phyloP scores from a whole-genome alignment of 2,888 invertebrate species.

The Eutolmus rufibarbis region DNA sequence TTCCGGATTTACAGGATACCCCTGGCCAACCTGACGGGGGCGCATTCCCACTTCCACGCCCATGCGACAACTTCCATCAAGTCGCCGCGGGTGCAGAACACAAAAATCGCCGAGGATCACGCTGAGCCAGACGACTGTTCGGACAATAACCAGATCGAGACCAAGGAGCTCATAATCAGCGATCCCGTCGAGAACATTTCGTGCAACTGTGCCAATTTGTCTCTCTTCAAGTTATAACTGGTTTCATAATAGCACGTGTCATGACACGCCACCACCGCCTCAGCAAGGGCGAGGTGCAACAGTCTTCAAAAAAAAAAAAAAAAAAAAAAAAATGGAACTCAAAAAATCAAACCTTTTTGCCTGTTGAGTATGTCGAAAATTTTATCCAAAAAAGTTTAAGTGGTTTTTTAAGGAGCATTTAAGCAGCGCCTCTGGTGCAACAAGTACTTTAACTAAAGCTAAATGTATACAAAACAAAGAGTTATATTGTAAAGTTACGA shows the following conservation, averaged over 20 bases:
- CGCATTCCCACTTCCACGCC: conserved; percentile 57
- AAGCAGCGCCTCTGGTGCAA: not conserved
- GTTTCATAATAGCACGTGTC: not conserved
- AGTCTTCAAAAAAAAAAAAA: not conserved
- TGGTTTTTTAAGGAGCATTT: conserved; percentile 1
- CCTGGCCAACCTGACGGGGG: conserved; percentile 55
- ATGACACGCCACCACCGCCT: not conserved
- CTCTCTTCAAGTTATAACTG: conserved; percentile 44
- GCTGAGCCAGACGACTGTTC: conserved; percentile 41
- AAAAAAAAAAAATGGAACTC: not conserved
- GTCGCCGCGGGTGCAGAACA: conserved; percentile 42
- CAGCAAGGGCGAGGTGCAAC: not conserved
- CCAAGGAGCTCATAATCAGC: conserved; percentile 24
- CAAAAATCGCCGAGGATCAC: conserved; percentile 48
- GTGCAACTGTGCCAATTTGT: conserved; percentile 48
- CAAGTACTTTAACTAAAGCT: not conserved
- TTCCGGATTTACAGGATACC: conserved; percentile 57
- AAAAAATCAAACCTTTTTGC: conserved; percentile 5
- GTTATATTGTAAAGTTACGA: conserved; percentile 17
- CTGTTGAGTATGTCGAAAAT: conserved; percentile 23
- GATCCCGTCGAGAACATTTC: conserved; percentile 46
- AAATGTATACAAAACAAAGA: not conserved
- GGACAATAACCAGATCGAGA: conserved; percentile 40
- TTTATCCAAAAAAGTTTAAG: conserved; percentile 13
- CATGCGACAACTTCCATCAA: conserved; percentile 48